A percentile compares a stretch with the other conserved stretches of the same genome.
phyloP scores from a whole-genome alignment of 2,113 vertebrate species.

The Odocoileus hemionus region DNA sequence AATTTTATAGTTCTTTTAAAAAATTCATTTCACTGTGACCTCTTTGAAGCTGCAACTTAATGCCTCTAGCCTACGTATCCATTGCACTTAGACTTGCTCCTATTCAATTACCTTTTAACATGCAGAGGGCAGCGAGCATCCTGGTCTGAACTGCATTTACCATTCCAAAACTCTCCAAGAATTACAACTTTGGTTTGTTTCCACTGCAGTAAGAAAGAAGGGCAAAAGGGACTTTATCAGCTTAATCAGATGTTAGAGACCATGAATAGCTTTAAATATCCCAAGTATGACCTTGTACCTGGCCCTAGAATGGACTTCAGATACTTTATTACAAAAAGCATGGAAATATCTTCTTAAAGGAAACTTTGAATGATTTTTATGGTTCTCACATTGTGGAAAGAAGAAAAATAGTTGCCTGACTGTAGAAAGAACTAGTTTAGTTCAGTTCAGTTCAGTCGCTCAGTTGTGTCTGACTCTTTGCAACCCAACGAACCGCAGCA shows the following conservation, averaged over 20 bases:
- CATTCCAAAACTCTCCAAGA: conserved; percentile 77
- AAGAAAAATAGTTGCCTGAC: background rate
- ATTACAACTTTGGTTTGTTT: conserved; percentile 75
- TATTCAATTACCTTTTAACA: conserved; percentile 92
- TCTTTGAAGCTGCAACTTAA: conserved; percentile 87
- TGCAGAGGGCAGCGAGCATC: conserved; percentile 77
- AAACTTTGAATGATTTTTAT: background rate
- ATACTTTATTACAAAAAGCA: conserved; percentile 7
- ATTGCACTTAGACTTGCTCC: conserved; percentile 87
- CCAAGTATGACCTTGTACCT: background rate
- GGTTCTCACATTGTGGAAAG: background rate
- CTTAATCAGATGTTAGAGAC: conserved; percentile 53
- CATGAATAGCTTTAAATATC: conserved; percentile 66
- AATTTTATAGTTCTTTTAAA: conserved; percentile 94
- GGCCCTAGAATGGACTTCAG: background rate
- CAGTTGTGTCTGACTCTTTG: no score
- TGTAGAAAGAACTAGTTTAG: background rate
- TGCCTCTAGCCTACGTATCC: conserved; percentile 88
- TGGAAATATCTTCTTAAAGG: background rate
- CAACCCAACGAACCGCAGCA: no score
- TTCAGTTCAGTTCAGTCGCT: no score
- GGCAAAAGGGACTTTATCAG: conserved; percentile 72
- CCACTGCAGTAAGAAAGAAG: conserved; percentile 71
- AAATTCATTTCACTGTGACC: conserved; percentile 94
- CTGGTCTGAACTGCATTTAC: conserved; percentile 84